phyloP scores from a whole-genome alignment of 1,140 invertebrate genomes.

The Apis cerana region DNA sequence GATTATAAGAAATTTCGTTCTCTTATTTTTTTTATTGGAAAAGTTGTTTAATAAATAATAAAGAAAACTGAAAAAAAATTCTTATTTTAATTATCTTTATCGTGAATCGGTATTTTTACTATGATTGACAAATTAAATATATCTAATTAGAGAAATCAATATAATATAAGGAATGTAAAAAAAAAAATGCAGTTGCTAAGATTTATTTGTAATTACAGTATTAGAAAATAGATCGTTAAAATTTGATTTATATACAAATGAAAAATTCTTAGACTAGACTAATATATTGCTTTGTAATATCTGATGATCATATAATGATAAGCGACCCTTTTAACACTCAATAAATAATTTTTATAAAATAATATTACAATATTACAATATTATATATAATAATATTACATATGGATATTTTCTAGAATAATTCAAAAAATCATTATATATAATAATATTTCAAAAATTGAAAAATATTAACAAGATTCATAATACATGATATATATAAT shows the following conservation, averaged over 20 bases:
- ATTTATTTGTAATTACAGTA: constrained; percentile 28
- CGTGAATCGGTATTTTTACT: constrained; percentile 37
- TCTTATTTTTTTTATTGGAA: too few relatives aligned
- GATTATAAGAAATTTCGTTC: too few relatives aligned
- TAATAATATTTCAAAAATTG: background rate
- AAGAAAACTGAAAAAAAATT: background rate
- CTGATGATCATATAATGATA: background rate
- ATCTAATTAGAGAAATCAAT: background rate
- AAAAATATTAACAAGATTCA: background rate
- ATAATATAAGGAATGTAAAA: constrained; percentile 3
- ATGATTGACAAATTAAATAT: background rate
- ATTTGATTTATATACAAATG: constrained; percentile 33
- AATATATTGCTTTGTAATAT: constrained; percentile 17
- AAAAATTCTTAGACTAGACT: constrained; percentile 40
- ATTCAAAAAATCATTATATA: background rate
- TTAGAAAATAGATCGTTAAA: constrained; percentile 22
- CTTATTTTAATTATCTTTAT: constrained; percentile 24
- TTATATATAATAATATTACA: background rate
- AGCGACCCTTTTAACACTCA: constrained; percentile 35
- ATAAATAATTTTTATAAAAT: background rate
- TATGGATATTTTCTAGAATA: background rate
- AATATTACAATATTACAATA: background rate
- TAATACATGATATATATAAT: background rate
- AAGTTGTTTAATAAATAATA: background rate
- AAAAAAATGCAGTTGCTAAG: constrained; percentile 2